Evolutionary conservation across 2,113 vertebrate species (phyloP).

Genomic region (Tichodroma muraria): DNA sequence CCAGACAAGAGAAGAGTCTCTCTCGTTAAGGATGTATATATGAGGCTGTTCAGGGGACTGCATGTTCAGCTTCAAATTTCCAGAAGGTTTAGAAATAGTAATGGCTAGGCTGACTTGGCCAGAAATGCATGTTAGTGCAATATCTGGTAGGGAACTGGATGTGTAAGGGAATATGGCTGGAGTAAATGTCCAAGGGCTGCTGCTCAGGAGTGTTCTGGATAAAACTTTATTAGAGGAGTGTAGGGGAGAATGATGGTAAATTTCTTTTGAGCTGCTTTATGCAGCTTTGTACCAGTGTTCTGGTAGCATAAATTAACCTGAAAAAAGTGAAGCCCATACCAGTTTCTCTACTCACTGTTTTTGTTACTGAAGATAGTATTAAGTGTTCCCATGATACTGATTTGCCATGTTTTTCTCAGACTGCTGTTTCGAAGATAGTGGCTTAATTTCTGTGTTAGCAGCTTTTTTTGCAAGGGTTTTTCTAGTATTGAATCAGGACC

Average conservation of each 20-base stretch:
- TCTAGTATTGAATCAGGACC: neutral
- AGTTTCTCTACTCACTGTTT: neutral
- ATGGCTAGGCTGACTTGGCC: neutral
- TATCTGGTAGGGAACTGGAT: neutral
- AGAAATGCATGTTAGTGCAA: neutral
- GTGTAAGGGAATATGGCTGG: neutral
- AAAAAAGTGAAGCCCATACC: neutral
- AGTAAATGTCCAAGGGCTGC: neutral
- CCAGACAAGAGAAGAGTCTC: neutral
- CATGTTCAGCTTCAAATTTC: neutral
- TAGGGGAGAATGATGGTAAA: fast-evolving
- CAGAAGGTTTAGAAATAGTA: neutral
- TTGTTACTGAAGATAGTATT: neutral
- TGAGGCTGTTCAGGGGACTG: neutral
- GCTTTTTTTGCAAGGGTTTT: neutral
- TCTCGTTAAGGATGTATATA: neutral
- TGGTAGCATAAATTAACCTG: neutral
- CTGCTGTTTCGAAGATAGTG: neutral
- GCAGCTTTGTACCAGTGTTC: neutral
- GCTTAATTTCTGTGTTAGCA: neutral
- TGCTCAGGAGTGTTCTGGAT: neutral
- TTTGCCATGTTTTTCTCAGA: neutral
- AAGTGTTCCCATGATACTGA: neutral
- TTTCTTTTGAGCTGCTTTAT: neutral
- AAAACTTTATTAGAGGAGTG: fast-evolving